Base-by-base conservation (phyloP, 1,140 invertebrate genomes). In the Pseudomyrmex cubaensis region DNA sequence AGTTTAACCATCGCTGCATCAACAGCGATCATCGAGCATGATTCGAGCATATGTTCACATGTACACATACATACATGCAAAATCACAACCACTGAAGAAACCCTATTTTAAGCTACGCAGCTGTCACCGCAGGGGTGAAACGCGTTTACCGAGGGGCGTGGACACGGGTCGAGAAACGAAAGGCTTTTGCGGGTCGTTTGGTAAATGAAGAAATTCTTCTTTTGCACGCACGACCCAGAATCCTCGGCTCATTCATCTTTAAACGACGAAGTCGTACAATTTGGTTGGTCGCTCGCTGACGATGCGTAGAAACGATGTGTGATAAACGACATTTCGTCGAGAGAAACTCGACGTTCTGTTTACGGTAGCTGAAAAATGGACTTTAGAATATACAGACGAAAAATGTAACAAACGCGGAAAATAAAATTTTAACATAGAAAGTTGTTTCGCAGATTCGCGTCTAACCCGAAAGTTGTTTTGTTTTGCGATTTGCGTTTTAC, bases 61-160 rank as follows among this genome's bases (percentile, higher is more conserved):
- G 12, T n/a, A 50, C 46, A 22, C 69, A 76, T 64, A 84, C 72
- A 83, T n/a, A 56, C 54, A 85, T 5, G 50, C 50, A 13, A 12
- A 61, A 25, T 48, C 57, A 63, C 17, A 56, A 63, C 54, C 54
- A 70, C 75, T 50, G 73, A 87, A 52, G 48, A 52, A 83, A 83
- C 87, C 86, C 86, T 88, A 88, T 88, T 88, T 88, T 85, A 87
- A 85, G 86, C 83, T 25, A 67, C 61, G 73, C 87, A 88, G 87
- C 86, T 88, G 87, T 83, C 67, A 85, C 59, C 54, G 15, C 52
- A n/a, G 56, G 35, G 48, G 80, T 84, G 54, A 73, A 57, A 62
- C 17, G 72, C 69, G 57, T 84, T 89, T 83, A 84, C 59, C 61
- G 20, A 83, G 57, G 86, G 80, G 78, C 67, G 63, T 75, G 57